phyloP scores from a whole-genome alignment of 2,888 invertebrate genomes.

The Cantharis nigra region DNA sequence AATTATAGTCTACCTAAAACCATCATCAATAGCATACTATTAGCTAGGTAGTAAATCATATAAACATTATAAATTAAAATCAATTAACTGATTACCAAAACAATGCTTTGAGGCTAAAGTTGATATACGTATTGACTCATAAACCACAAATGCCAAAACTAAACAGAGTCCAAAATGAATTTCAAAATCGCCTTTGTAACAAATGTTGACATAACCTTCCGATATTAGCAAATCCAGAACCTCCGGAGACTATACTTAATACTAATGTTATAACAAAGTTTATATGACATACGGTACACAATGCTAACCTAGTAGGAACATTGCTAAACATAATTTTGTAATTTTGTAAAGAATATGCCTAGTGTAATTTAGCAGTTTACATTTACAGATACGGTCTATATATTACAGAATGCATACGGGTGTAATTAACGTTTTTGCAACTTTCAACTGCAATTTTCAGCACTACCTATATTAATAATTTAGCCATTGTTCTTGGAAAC shows the following conservation, averaged over 20 bases:
- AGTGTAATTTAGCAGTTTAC: not conserved
- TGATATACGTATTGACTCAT: not conserved
- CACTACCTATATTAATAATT: not conserved
- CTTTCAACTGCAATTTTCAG: not conserved
- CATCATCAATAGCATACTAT: not conserved
- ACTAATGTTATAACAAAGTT: slow-evolving; percentile 14
- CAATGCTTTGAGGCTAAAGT: not conserved
- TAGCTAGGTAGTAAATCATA: not conserved
- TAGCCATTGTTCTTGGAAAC: not conserved
- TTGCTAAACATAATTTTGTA: slow-evolving; percentile 10
- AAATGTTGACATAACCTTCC: slow-evolving; percentile 1
- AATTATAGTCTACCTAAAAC: not conserved
- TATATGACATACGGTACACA: slow-evolving; percentile 9
- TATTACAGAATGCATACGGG: not conserved
- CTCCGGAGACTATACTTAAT: slow-evolving; percentile 4
- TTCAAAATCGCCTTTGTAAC: not conserved
- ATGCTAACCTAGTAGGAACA: slow-evolving; percentile 2
- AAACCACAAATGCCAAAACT: not conserved
- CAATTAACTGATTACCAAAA: not conserved
- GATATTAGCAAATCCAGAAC: slow-evolving; percentile 2
- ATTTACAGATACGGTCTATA: not conserved
- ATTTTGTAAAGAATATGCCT: not conserved
- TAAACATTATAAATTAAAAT: not conserved
- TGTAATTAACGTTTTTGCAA: not conserved
- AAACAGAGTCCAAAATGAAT: not conserved